phyloP scores from a whole-genome alignment of 92 coral and sea anemone species.

The Muricea muricata region DNA sequence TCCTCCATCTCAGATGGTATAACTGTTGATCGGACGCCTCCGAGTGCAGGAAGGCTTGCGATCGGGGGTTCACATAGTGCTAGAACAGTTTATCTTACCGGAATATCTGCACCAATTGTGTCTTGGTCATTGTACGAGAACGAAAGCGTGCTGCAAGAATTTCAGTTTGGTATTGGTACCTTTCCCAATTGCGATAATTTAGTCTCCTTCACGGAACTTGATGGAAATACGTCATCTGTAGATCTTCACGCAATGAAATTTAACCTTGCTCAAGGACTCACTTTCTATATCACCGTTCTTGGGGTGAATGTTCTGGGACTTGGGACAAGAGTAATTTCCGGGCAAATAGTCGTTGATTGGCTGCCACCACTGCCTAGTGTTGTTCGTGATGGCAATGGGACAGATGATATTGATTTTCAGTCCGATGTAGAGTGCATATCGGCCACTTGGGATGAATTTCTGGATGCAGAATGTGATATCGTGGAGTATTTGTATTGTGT shows the following conservation, averaged over 20 bases:
- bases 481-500: too few relatives aligned
- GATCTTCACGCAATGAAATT: constrained; percentile 76
- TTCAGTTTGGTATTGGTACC: constrained; percentile 73
- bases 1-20: constrained; percentile 88
- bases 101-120: constrained; percentile 79
- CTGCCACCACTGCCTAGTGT: constrained; percentile 56
- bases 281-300: constrained; percentile 75
- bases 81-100: constrained; percentile 63
- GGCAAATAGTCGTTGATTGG: constrained; percentile 92
- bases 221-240: constrained; percentile 65
- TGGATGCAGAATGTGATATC: too few relatives aligned
- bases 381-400: too few relatives aligned
- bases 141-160: too few relatives aligned
- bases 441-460: too few relatives aligned
- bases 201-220: constrained; percentile 53
- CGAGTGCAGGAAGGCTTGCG: constrained; percentile 62
- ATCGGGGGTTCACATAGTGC: constrained; percentile 75
- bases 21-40: constrained; percentile 85
- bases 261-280: constrained; percentile 68
- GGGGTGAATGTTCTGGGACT: constrained; percentile 85
- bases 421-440: too few relatives aligned
- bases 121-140: constrained; percentile 80
- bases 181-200: constrained; percentile 76
- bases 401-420: too few relatives aligned
- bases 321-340: constrained; percentile 75